Conservation (phyloP, 1,140 invertebrate species). For the Drusus annulatus region DNA sequence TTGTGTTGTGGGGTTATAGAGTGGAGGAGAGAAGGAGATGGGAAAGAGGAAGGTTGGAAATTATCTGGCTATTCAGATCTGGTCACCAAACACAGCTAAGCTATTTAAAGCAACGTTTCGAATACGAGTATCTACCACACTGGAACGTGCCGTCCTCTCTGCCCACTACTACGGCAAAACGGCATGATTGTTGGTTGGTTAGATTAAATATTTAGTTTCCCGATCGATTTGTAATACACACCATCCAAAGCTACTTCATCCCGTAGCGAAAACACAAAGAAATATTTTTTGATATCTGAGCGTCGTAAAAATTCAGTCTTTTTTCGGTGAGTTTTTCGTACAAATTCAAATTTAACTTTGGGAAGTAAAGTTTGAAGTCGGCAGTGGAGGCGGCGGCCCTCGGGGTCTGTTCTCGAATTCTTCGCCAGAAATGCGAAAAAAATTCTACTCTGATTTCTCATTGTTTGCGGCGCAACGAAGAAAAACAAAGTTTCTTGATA, state of each 20-base stretch:
- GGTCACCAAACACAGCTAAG: no score
- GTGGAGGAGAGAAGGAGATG: no score
- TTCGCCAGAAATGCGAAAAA: conserved; percentile 6
- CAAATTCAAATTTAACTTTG: conserved; percentile 44
- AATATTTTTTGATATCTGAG: conserved; percentile 11
- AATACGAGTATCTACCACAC: no score
- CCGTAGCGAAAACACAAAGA: not conserved
- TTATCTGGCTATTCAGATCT: no score
- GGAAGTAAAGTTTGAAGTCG: conserved; percentile 23
- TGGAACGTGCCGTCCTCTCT: no score
- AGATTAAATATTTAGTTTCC: no score
- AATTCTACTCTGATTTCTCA: not conserved
- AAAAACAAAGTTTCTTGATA: conserved; percentile 1
- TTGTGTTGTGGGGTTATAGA: no score
- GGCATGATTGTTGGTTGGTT: no score
- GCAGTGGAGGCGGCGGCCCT: not conserved
- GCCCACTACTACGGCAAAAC: no score
- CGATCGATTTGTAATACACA: no score
- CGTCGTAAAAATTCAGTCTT: not conserved
- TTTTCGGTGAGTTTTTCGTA: conserved; percentile 24
- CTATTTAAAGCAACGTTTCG: no score
- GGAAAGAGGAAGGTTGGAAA: no score
- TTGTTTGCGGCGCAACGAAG: not conserved
- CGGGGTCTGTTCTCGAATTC: conserved; percentile 19
- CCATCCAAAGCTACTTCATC: not conserved